Conservation (phyloP, 1,140 invertebrate genomes). For the Anagrus nilaparvatae region DNA sequence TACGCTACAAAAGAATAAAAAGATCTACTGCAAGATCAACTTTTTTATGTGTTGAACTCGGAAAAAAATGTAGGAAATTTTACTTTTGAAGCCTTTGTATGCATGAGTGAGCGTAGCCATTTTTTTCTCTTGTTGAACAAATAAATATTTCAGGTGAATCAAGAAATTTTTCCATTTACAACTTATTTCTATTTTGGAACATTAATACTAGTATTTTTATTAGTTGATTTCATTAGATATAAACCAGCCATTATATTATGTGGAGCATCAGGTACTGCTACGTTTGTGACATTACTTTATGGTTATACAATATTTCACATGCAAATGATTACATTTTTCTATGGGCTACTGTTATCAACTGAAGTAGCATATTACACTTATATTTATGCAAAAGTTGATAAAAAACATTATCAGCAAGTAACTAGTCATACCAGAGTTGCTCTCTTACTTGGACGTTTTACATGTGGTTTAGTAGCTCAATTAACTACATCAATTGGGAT, state of each 20-base stretch:
- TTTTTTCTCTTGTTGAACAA: no score
- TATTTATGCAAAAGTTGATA: slow-evolving; percentile 83
- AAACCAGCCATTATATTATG: slow-evolving; percentile 76
- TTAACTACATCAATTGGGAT: slow-evolving; percentile 49
- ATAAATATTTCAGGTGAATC: slow-evolving; percentile 54
- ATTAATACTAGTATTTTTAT: slow-evolving; percentile 64
- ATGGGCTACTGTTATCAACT: slow-evolving; percentile 75
- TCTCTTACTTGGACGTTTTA: slow-evolving; percentile 58
- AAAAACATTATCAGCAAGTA: slow-evolving; percentile 63
- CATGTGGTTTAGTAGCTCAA: slow-evolving; percentile 58
- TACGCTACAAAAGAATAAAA: no score
- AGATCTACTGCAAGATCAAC: no score
- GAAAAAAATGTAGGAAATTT: no score
- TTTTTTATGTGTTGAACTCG: no score
- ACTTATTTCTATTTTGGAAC: slow-evolving; percentile 69
- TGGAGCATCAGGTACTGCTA: slow-evolving; percentile 37
- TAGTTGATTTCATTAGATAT: slow-evolving; percentile 77
- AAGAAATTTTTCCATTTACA: slow-evolving; percentile 69
- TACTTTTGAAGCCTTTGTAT: no score
- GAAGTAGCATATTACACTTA: slow-evolving; percentile 91
- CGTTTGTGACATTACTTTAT: slow-evolving; percentile 34
- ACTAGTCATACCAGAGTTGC: slow-evolving; percentile 67
- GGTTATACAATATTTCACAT: slow-evolving; percentile 33
- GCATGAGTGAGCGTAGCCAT: no score
- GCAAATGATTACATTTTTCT: slow-evolving; percentile 47